A percentile compares a stretch with the other conserved stretches of the same genome.
Conservation (phyloP, 2,888 invertebrate genomes). For the Sinodicranocentrus sp. region DNA sequence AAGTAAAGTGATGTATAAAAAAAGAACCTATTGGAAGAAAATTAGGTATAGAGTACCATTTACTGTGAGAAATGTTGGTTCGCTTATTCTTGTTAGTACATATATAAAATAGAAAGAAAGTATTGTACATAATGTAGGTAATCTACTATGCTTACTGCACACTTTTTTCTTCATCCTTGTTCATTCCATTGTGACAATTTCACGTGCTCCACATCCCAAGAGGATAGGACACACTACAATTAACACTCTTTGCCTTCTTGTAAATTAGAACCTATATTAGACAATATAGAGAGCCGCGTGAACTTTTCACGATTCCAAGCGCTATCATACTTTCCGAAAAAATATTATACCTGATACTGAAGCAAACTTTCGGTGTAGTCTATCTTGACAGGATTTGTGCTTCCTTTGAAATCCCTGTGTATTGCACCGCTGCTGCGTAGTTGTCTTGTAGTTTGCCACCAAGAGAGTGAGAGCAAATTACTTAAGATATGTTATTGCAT, state of each 20-base stretch:
- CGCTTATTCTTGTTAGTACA: neutral
- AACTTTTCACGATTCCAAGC: neutral
- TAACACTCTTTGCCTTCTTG: constrained; percentile 54
- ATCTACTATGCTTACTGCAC: constrained; percentile 1
- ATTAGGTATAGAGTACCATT: too few relatives aligned
- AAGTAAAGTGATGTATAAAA: constrained; percentile 31
- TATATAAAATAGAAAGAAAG: neutral
- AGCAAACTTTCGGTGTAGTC: neutral
- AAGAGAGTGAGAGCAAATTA: constrained; percentile 56
- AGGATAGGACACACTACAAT: constrained; percentile 18
- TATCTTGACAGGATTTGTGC: neutral
- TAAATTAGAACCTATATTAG: constrained; percentile 8
- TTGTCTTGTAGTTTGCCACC: constrained; percentile 13
- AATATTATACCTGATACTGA: constrained; percentile 13
- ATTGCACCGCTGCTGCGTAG: neutral
- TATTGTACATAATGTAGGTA: neutral
- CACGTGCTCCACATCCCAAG: neutral
- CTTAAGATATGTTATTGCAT: constrained; percentile 6
- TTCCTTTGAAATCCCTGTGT: neutral
- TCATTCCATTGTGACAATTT: neutral
- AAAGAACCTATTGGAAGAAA: neutral
- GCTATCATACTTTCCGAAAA: neutral
- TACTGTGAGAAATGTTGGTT: neutral
- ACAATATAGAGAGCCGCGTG: neutral
- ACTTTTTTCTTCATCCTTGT: neutral